Evolutionary conservation across 2,888 invertebrate species (phyloP).

Genomic region (Keiferia lycopersicella): DNA sequence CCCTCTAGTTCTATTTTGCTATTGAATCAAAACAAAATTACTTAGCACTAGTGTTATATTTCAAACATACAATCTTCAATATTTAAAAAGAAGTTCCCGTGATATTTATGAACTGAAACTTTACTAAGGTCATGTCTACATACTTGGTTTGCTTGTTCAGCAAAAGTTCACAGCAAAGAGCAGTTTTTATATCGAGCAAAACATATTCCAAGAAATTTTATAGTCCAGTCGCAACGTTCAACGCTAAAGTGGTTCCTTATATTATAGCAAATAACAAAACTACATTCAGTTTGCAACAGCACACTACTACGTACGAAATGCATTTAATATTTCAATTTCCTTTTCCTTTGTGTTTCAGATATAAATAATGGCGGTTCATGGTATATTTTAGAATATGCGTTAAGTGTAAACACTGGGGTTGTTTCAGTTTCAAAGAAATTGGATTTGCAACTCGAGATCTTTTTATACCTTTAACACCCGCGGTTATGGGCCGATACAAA

Average conservation of each 20-base stretch:
- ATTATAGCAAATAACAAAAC: conserved; percentile 9
- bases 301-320: background rate
- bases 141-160: no score
- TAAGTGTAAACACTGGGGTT: conserved; percentile 49
- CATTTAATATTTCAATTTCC: conserved; percentile 42
- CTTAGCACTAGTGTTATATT: no score
- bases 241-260: background rate
- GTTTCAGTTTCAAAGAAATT: conserved; percentile 58
- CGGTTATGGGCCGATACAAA: conserved; percentile 1
- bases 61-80: no score
- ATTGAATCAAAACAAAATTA: no score
- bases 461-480: background rate
- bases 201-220: conserved; percentile 3
- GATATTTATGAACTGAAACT: no score
- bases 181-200: background rate
- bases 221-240: conserved; percentile 7
- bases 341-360: conserved; percentile 44
- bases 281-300: background rate
- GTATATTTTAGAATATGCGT: conserved; percentile 56
- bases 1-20: no score
- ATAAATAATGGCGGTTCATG: conserved; percentile 45
- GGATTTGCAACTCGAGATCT: conserved; percentile 61
- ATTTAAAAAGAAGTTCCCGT: no score
- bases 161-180: no score
- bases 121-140: no score